Conservation (phyloP, 2,797 vertebrate species). For the Hoplostethus mediterraneus region DNA sequence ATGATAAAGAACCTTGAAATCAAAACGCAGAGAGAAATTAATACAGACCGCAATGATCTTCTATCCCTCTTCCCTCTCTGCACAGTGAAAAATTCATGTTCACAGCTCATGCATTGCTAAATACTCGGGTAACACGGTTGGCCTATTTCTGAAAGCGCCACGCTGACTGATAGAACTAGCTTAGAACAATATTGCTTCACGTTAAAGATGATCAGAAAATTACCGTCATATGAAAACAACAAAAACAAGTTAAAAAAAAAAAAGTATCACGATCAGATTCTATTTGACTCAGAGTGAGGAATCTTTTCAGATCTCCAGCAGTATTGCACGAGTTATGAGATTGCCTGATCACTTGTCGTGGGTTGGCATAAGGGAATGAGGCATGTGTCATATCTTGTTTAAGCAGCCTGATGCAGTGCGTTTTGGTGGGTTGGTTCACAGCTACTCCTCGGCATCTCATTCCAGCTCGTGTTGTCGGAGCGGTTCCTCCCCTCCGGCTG, state of each 20-base stretch:
- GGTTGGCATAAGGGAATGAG: slow-evolving; percentile 65
- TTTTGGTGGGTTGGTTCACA: slow-evolving; percentile 57
- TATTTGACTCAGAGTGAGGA: slow-evolving; percentile 48
- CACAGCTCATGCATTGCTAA: slow-evolving; percentile 62
- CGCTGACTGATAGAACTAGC: slow-evolving; percentile 14
- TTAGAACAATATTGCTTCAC: slow-evolving; percentile 21
- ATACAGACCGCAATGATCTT: slow-evolving; percentile 35
- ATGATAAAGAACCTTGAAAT: slow-evolving; percentile 28
- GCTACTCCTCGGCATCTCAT: slow-evolving; percentile 54
- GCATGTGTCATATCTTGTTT: slow-evolving; percentile 77
- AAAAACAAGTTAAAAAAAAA: slow-evolving; percentile 25
- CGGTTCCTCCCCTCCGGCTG: slow-evolving; percentile 66
- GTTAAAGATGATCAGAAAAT: not conserved
- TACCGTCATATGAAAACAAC: not conserved
- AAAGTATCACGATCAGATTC: not conserved
- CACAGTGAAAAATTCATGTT: slow-evolving; percentile 72
- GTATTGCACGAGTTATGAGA: slow-evolving; percentile 63
- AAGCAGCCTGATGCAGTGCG: slow-evolving; percentile 48
- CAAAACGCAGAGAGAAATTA: slow-evolving; percentile 44
- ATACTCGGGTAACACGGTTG: slow-evolving; percentile 29
- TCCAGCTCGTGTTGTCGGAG: slow-evolving; percentile 53
- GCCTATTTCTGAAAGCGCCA: slow-evolving; percentile 34
- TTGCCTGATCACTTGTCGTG: slow-evolving; percentile 67
- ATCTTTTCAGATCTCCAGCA: not conserved
- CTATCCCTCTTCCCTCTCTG: slow-evolving; percentile 3